These are phyloP conservation scores for Diplolepis rosae DNA, from an alignment of 2,888 invertebrate genomes.

Conservation along the genomic window DNA sequence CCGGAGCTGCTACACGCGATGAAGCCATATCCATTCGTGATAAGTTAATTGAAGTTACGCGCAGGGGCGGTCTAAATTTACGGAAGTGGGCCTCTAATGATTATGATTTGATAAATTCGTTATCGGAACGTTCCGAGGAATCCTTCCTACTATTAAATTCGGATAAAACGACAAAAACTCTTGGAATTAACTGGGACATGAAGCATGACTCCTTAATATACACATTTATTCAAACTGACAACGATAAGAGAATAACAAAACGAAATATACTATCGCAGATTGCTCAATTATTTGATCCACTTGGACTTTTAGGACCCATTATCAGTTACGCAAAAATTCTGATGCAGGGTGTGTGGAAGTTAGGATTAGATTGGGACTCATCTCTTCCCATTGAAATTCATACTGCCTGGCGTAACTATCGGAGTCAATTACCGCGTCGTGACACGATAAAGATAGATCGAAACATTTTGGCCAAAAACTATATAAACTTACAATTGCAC, in stretches of 20 bases:
- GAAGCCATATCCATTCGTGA: background rate
- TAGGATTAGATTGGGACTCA: background rate
- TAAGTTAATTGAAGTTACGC: background rate
- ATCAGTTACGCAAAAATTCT: no score
- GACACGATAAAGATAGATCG: background rate
- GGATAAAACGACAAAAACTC: background rate
- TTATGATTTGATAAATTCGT: background rate
- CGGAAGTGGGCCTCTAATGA: background rate
- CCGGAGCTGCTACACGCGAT: background rate
- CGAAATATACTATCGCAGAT: background rate
- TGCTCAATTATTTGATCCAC: no score
- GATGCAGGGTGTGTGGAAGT: background rate
- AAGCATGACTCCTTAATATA: background rate
- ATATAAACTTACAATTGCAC: background rate
- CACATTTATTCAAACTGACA: background rate
- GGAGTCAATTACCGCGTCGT: background rate
- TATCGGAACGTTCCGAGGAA: background rate
- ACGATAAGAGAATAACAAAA: background rate
- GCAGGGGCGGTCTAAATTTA: background rate
- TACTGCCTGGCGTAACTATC: background rate
- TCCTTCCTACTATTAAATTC: background rate
- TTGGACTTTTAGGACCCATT: no score
- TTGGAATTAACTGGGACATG: background rate
- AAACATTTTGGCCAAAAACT: background rate
- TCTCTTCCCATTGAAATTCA: background rate